Evolutionary conservation across 1,140 invertebrate genomes (phyloP), one percentile per base, ranked within the genome.

Genomic region (Drosophila lini): DNA sequence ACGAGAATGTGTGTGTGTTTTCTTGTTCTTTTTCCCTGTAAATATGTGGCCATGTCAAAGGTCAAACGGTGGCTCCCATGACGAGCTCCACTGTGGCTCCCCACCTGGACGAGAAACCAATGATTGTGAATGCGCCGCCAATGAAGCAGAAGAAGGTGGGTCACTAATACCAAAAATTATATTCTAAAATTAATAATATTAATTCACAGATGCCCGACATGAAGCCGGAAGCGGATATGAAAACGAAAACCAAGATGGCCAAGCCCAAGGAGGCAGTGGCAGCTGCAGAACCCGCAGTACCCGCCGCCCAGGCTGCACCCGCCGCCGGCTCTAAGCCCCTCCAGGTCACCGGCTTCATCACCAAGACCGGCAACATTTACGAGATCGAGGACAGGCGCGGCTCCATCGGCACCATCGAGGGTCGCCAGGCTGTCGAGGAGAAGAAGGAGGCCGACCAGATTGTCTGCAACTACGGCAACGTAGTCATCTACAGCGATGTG

Each of bases 401-500:
- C 45, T 25, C 68, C 48, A 67, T 91, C 5, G 90, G 90, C 22
- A 16, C 69, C 50, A 91, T 91, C 15, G 86, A 91, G 65, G 56
- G 76, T 0, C 90, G 90, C 10, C 90, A 91, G 45, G 65, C 78
- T 0, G 61, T 48, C 3, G 58, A 62, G 31, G 28, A 65, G 5
- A 36, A 53, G 19, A 19, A 19, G 11, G 57, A 67, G 15, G 8
- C 52, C 8, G 64, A 74, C 1, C 71, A 81, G 34, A 75, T 86
- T 11, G 78, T 91, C 0, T 91, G 90, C 79, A 91, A 90, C 56
- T 91, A 91, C 10, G 90, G 90, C 65, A 77, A 74, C 15, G 77
- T 91, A 31, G 90, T 91, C 7, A 85, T 91, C 64, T 91, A 91
- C 68, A 91, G 90, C 55, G 90, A 91, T 57, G 90, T 91, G 36